Conservation (phyloP, 2,797 vertebrate species). For the Leucoraja ocellata region DNA sequence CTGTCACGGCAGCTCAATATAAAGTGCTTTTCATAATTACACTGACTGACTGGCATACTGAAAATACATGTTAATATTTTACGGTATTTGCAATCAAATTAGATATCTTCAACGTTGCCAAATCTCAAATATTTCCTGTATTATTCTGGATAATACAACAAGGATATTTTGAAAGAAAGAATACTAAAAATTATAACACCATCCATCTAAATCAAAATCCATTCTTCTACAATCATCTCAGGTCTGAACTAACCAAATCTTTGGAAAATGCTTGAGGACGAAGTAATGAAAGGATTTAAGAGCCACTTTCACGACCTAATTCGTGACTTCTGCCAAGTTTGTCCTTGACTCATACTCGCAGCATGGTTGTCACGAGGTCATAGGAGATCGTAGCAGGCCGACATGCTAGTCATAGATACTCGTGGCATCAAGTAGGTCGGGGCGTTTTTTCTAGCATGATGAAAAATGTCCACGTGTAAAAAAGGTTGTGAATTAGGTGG, state of each 20-base stretch:
- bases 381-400: too few relatives aligned
- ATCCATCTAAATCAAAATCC: constrained; percentile 47
- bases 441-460: too few relatives aligned
- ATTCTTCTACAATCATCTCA: neutral
- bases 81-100: neutral
- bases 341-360: too few relatives aligned
- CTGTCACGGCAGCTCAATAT: neutral
- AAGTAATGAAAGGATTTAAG: neutral
- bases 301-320: too few relatives aligned
- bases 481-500: too few relatives aligned
- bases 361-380: too few relatives aligned
- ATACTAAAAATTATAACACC: constrained; percentile 21
- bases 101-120: neutral
- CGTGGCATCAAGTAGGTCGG: too few relatives aligned
- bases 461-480: too few relatives aligned
- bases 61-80: neutral
- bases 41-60: neutral
- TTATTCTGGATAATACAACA: constrained; percentile 42
- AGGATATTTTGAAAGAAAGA: constrained; percentile 45
- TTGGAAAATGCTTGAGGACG: neutral
- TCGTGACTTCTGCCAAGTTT: too few relatives aligned
- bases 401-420: too few relatives aligned
- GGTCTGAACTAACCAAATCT: neutral
- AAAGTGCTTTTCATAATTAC: neutral
- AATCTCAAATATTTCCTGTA: neutral